Base-by-base conservation (phyloP, 1,140 invertebrate species). In the Eumaeus atala region DNA sequence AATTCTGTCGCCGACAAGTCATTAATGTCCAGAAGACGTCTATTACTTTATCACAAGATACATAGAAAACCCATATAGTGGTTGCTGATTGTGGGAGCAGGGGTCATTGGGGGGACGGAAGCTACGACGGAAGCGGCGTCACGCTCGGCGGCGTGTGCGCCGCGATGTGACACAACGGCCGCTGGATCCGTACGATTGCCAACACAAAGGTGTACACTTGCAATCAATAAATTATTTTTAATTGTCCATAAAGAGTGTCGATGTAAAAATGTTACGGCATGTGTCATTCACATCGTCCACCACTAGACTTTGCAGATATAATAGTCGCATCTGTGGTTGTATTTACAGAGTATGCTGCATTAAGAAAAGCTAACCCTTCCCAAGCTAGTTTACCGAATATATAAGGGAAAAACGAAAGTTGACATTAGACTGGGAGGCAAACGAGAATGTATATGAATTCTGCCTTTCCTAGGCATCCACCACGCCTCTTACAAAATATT, bases 31-130 rank as follows among this genome's bases (percentile, higher is more conserved):
- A 12, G 17, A 17, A 16, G 40, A 4, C 1, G 40, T 12, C 38
- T 40, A 12, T 12, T 12, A 17, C 9, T 16, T 42, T n/a, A 44
- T 44, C 40, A 44, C 40, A 44, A 37, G 40, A 14, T 14, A 44
- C 14, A 44, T 44, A 17, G 40, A 40, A n/a, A 40, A 14, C 17
- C 16, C 9, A 9, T 17, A 17, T 44, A 44, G 16, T 44, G 40
- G 64, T 16, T 14, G 16, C 16, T 44, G 14, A 44, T 44, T 44
- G 40, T 44, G 12, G 40, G 40, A 16, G 40, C 12, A 9, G 9
- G 17, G 40, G 40, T n/a, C n/a, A n/a, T n/a, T n/a, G n/a, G n/a
- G n/a, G n/a, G n/a, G 79, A 72, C 82, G 82, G 82, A 85, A 83
- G 70, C 64, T 59, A 53, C 64, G 53, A 67, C 78, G 79, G 82